Percentiles rank a stretch among this genome's conserved stretches.
These are phyloP conservation scores for Podarcis cretensis DNA, from an alignment of 2,113 vertebrate genomes.

Conservation along the genomic window DNA sequence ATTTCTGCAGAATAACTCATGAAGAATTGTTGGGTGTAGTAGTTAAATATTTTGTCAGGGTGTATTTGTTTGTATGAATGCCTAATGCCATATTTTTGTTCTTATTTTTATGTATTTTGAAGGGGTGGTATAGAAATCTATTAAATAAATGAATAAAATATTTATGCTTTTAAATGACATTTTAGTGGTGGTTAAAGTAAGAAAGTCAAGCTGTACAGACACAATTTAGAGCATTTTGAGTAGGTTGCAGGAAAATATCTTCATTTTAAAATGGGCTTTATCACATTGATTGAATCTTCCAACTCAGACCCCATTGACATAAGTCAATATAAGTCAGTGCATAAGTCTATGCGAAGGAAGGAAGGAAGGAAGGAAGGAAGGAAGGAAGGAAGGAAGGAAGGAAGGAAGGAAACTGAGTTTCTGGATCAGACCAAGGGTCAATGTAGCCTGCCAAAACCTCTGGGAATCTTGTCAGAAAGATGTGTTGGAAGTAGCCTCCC, in stretches of 20 bases:
- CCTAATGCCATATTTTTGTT: neutral
- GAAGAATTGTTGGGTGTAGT: neutral
- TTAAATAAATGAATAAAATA: no score
- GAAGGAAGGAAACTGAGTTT: neutral
- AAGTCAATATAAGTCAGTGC: conserved; percentile 41
- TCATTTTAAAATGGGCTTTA: neutral
- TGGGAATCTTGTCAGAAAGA: neutral
- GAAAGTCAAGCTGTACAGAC: neutral
- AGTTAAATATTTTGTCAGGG: neutral
- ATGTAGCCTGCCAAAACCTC: neutral
- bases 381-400: no score
- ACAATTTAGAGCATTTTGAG: no score
- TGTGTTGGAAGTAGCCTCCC: neutral
- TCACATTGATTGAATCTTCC: conserved; percentile 47
- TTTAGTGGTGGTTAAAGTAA: neutral
- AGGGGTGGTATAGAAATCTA: no score
- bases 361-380: no score
- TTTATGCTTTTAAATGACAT: no score
- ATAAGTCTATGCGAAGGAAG: conserved; percentile 23
- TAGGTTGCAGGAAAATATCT: no score
- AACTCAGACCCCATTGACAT: conserved; percentile 49
- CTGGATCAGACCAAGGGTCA: neutral
- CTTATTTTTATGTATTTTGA: no score
- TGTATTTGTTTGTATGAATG: neutral
- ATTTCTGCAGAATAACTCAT: neutral